Conservation (phyloP, 2,888 invertebrate genomes). For the Nephrotoma flavescens region DNA sequence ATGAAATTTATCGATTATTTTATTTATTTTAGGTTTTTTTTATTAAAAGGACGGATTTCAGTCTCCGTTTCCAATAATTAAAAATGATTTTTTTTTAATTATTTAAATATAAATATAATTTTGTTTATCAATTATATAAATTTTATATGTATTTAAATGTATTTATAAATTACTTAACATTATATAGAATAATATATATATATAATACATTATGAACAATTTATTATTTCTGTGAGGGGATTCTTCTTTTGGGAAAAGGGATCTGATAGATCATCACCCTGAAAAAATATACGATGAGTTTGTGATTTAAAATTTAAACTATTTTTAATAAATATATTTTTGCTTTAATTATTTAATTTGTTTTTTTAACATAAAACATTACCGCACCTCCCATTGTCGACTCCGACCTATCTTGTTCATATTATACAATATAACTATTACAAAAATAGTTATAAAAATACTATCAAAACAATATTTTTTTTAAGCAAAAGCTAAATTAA, state of each 20-base stretch:
- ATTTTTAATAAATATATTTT: background rate
- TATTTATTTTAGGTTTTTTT: background rate
- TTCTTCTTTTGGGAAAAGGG: background rate
- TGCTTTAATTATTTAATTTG: background rate
- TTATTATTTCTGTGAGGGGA: background rate
- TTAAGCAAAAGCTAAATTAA: background rate
- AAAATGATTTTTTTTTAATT: background rate
- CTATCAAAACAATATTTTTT: background rate
- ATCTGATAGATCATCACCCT: background rate
- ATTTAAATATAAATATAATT: background rate
- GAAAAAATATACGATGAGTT: background rate
- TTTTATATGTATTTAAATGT: background rate
- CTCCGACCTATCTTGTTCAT: background rate
- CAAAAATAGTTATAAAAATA: background rate
- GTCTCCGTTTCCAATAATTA: slow-evolving; percentile 1
- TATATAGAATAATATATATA: background rate
- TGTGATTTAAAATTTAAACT: background rate
- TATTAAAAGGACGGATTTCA: slow-evolving; percentile 2
- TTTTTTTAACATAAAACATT: background rate
- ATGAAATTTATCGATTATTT: background rate
- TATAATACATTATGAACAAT: background rate
- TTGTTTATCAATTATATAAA: background rate
- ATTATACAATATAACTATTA: background rate
- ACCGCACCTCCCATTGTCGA: background rate
- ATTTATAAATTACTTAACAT: background rate